Percentiles rank a stretch among this genome's conserved stretches.
phyloP scores from a whole-genome alignment of 2,797 vertebrate species.

The Protosalanx chinensis region DNA sequence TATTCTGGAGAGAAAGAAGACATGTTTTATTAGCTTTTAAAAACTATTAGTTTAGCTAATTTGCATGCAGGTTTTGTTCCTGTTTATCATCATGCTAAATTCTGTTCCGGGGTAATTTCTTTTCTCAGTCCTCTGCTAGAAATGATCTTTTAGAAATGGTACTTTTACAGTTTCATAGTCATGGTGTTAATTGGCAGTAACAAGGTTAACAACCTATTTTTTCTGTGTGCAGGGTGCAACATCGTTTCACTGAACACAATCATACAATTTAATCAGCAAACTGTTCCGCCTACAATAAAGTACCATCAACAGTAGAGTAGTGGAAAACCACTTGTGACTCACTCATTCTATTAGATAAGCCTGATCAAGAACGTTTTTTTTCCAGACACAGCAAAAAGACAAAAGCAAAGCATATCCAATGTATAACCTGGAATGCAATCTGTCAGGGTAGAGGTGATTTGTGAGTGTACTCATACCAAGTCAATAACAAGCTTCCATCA shows the following conservation, averaged over 20 bases:
- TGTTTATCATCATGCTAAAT: not conserved
- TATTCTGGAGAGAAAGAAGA: constrained; percentile 70
- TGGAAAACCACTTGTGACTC: not conserved
- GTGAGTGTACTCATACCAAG: constrained; percentile 24
- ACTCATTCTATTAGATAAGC: not conserved
- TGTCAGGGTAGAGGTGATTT: not conserved
- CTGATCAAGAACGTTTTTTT: not conserved
- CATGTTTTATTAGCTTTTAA: not conserved
- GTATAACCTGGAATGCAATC: not conserved
- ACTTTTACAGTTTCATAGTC: not conserved
- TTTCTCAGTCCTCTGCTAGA: not conserved
- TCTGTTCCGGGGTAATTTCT: not conserved
- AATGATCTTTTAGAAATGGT: not conserved
- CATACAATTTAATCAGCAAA: not conserved
- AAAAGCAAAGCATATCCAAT: not conserved
- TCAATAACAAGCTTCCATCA: constrained; percentile 32
- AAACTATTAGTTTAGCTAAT: too few relatives aligned
- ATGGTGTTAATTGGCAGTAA: not conserved
- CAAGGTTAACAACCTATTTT: not conserved
- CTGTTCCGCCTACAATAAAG: not conserved
- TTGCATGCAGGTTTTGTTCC: not conserved
- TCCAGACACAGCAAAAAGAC: not conserved
- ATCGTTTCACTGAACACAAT: not conserved
- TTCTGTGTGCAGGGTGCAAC: not conserved
- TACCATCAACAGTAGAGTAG: not conserved